Evolutionary conservation across 2,888 invertebrate genomes (phyloP).

Genomic region (Azorinus chamasolen): DNA sequence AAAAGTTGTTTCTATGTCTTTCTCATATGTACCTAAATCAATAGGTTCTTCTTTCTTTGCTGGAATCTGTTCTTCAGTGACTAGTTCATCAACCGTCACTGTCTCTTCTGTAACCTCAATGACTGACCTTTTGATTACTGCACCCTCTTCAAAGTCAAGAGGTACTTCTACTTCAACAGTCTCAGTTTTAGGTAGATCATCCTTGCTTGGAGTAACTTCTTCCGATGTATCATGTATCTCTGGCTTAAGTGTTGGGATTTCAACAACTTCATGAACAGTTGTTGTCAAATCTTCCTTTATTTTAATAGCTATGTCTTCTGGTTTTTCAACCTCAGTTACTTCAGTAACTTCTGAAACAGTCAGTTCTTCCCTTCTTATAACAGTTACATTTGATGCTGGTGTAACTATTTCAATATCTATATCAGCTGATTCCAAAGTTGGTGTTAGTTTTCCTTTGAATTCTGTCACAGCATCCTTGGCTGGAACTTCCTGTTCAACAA

Average conservation of each 20-base stretch:
- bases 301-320: conserved; percentile 15
- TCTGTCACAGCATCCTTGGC: not conserved
- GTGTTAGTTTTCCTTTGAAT: conserved; percentile 2
- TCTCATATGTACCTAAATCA: conserved; percentile 24
- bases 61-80: conserved; percentile 6
- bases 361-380: not conserved
- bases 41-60: conserved; percentile 1
- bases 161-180: conserved; percentile 33
- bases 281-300: conserved; percentile 8
- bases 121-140: not conserved
- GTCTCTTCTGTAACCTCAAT: too few species aligned
- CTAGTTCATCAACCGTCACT: conserved; percentile 1
- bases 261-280: not conserved
- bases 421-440: not conserved
- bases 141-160: conserved; percentile 31
- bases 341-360: not conserved
- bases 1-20: conserved; percentile 13
- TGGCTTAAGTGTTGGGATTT: not conserved
- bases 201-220: not conserved
- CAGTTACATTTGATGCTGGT: not conserved
- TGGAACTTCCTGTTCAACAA: not conserved
- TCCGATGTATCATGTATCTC: not conserved
- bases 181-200: conserved; percentile 15
- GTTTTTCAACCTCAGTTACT: not conserved
- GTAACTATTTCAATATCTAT: not conserved